These are phyloP conservation scores for Nephrocerus scutellatus DNA, from an alignment of 2,888 invertebrate species.

Conservation along the genomic window DNA sequence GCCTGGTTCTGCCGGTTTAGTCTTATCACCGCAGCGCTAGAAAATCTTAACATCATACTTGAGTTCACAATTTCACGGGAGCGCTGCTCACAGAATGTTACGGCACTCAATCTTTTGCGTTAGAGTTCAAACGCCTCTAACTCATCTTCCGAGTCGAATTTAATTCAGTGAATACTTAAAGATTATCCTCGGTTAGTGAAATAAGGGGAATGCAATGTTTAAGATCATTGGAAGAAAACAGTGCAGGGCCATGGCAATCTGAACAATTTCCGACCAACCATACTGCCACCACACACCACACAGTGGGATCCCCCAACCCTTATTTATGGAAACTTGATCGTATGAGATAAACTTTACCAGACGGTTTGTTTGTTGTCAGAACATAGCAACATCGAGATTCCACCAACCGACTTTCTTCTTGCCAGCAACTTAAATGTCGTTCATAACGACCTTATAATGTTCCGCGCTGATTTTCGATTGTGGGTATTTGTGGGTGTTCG, in stretches of 20 bases:
- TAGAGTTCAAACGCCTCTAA: too few relatives aligned
- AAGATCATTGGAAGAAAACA: neutral
- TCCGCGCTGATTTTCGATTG: neutral
- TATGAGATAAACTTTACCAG: neutral
- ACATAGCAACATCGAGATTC: neutral
- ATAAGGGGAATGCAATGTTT: neutral
- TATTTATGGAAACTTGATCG: conserved; percentile 3
- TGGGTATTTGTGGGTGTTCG: neutral
- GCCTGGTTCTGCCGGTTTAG: too few relatives aligned
- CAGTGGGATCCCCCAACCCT: conserved; percentile 1
- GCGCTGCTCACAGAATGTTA: too few relatives aligned
- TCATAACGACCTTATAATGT: neutral
- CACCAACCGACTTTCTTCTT: neutral
- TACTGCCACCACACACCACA: conserved; percentile 1
- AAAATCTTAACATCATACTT: conserved; percentile 1
- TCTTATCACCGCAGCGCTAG: too few relatives aligned
- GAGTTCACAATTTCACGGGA: conserved; percentile 1
- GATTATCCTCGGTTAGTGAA: neutral
- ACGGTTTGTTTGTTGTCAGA: neutral
- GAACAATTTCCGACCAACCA: conserved; percentile 1
- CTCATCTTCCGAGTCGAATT: too few relatives aligned
- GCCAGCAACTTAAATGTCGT: conserved; percentile 1
- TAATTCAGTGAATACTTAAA: neutral
- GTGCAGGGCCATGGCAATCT: conserved; percentile 1
- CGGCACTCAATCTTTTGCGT: too few relatives aligned